Percentiles rank a stretch among this genome's conserved stretches.
Evolutionary conservation across 2,797 vertebrate genomes (phyloP).

Genomic region (Perodicticus potto): DNA sequence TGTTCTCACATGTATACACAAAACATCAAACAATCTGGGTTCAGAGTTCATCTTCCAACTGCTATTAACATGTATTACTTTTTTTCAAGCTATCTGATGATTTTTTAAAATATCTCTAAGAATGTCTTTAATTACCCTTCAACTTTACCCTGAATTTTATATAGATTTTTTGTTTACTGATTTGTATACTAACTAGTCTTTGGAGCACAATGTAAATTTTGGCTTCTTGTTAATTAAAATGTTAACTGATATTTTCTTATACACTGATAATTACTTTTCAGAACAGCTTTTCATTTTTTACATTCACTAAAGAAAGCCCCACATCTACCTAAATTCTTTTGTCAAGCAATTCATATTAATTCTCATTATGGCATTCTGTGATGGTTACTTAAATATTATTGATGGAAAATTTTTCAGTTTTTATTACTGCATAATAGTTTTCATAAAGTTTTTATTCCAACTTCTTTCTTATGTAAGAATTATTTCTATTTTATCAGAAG

Average conservation of each 20-base stretch:
- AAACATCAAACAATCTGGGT: not conserved
- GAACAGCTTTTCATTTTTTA: not conserved
- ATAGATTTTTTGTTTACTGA: not conserved
- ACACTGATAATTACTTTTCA: not conserved
- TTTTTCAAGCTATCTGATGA: not conserved
- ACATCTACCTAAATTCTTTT: not conserved
- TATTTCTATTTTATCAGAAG: not conserved
- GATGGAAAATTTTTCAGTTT: not conserved
- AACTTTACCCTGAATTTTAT: not conserved
- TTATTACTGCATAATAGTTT: not conserved
- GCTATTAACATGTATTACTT: not conserved
- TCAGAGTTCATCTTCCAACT: not conserved
- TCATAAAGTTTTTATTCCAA: not conserved
- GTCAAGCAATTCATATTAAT: not conserved
- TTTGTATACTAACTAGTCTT: not conserved
- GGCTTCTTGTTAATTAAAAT: not conserved
- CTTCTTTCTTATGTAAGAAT: not conserved
- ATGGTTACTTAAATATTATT: not conserved
- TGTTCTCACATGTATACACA: not conserved
- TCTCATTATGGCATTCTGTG: not conserved
- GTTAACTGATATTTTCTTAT: not conserved
- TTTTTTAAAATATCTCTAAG: not conserved
- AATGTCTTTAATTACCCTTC: not conserved
- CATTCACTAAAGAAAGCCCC: not conserved
- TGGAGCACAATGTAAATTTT: not conserved